A percentile compares a stretch with the other conserved stretches of the same genome.
Conservation (phyloP, 2,113 vertebrate genomes). For the Orientallactaga bullata region DNA sequence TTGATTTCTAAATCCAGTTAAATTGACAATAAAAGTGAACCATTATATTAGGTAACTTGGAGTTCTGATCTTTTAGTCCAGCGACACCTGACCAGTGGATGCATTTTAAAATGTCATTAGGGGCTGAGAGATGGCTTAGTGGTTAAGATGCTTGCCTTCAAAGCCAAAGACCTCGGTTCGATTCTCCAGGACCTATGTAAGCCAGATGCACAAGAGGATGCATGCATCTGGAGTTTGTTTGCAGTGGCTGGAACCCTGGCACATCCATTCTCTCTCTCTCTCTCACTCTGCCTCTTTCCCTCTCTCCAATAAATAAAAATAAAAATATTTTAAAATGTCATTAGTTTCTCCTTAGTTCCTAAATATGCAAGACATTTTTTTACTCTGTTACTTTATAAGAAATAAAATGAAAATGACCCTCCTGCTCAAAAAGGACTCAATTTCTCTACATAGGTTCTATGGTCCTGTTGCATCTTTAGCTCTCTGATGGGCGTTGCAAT, state of each 20-base stretch:
- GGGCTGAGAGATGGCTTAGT: no score
- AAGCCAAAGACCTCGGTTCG: no score
- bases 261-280: no score
- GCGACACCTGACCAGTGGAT: accelerated
- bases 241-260: no score
- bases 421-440: background rate
- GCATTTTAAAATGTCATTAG: background rate
- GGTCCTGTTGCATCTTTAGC: background rate
- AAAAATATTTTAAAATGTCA: background rate
- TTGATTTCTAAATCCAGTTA: background rate
- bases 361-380: background rate
- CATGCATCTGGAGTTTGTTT: no score
- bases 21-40: background rate
- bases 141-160: no score
- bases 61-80: background rate
- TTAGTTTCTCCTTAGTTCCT: background rate
- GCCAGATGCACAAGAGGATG: no score
- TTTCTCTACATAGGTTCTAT: background rate
- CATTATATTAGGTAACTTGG: background rate
- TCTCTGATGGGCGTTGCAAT: background rate
- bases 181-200: no score
- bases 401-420: no score
- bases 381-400: no score
- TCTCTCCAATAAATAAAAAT: no score
- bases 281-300: no score